Percentiles rank a stretch among this genome's conserved stretches.
These are phyloP conservation scores for Gymnopithys bicolor DNA, from an alignment of 2,797 vertebrate species.

Conservation along the genomic window DNA sequence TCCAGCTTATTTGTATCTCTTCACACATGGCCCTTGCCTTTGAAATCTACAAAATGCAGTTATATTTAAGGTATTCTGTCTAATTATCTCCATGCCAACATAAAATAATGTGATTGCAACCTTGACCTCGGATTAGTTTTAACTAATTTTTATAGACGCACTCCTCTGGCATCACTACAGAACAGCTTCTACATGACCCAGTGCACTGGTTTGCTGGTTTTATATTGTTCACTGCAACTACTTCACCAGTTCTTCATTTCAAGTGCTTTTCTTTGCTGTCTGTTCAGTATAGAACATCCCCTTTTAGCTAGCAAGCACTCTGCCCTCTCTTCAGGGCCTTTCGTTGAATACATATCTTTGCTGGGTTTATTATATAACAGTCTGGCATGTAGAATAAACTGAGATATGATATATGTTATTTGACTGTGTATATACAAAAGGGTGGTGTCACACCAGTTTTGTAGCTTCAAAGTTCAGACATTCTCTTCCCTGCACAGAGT, in stretches of 20 bases:
- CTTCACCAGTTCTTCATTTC: background rate
- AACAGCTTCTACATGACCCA: background rate
- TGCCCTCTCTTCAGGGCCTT: background rate
- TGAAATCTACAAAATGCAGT: background rate
- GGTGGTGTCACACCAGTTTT: background rate
- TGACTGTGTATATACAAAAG: background rate
- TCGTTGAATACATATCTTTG: background rate
- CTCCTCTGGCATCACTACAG: background rate
- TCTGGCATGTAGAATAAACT: background rate
- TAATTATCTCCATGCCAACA: background rate
- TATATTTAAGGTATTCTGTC: background rate
- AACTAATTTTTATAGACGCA: background rate
- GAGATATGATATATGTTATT: background rate
- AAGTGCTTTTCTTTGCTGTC: background rate
- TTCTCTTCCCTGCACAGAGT: background rate
- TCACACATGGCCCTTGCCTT: background rate
- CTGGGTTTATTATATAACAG: background rate
- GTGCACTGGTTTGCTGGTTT: background rate
- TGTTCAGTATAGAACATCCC: background rate
- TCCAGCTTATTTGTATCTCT: background rate
- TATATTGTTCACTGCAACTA: background rate
- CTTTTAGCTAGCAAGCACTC: background rate
- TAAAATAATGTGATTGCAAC: background rate
- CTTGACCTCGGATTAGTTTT: background rate
- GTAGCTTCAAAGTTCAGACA: background rate